Conservation (phyloP, 2,113 vertebrate genomes). For the Piaya cayana region DNA sequence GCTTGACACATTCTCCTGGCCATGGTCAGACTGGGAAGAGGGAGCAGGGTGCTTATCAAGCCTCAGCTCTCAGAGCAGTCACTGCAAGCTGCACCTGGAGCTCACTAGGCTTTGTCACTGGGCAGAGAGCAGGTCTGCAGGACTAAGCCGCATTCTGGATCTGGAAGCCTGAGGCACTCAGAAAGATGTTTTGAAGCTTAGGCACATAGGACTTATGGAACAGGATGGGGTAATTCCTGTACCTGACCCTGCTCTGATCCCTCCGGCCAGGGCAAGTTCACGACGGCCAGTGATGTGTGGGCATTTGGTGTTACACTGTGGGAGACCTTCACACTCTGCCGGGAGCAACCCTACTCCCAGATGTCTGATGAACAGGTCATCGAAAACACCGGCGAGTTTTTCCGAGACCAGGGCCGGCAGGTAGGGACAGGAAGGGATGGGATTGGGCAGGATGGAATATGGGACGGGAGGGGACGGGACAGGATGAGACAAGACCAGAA, state of each 20-base stretch:
- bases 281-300: conserved; percentile 96
- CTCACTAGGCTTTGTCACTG: background rate
- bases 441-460: background rate
- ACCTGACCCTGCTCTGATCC: background rate
- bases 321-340: conserved; percentile 94
- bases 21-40: background rate
- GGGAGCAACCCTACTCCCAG: conserved; percentile 92
- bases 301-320: conserved; percentile 93
- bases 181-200: background rate
- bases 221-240: background rate
- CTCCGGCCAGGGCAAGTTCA: conserved; percentile 91
- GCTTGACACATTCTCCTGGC: background rate
- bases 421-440: conserved; percentile 46
- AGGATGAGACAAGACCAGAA: no score
- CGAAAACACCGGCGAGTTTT: conserved; percentile 97
- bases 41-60: background rate
- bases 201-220: background rate
- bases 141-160: background rate
- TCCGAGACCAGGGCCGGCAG: conserved; percentile 93
- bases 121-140: background rate
- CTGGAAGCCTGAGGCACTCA: background rate
- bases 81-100: background rate
- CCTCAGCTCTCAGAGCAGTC: background rate
- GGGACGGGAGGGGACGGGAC: no score
- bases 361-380: conserved; percentile 96